Base-by-base conservation (phyloP, 2,888 invertebrate genomes). In the Noctua comes region DNA sequence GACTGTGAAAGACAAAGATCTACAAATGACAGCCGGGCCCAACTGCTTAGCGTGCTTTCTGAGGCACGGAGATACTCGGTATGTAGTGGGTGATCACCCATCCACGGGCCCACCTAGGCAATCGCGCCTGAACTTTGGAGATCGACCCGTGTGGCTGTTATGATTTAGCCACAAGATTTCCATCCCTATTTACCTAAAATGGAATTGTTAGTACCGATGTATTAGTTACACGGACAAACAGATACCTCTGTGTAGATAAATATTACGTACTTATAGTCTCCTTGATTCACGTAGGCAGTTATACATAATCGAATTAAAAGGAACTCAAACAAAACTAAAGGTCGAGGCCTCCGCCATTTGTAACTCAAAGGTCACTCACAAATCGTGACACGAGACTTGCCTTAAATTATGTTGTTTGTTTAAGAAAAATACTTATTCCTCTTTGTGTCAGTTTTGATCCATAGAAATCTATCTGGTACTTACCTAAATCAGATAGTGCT, bases 221-320 rank as follows among this genome's bases (percentile, higher is more conserved):
- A 54, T 24, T 54, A 54, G 10, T 54, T n/a, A 57, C n/a, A n/a
- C n/a, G 1, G n/a, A 59, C 40, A 68, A 18, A 79, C 24, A 24
- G n/a, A 40, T 27, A 59, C 43, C 4, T 4, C 31, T 21, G n/a
- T 5, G 10, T 43, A 64, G 24, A 10, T 48, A 76, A n/a, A 21
- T 62, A 62, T 62, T 31, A 31, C 62, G 72, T 72, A 81, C 48
- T 62, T 27, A 43, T 57, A 18, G 68, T 76, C 71, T 59, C 64
- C 68, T 48, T 75, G 79, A 59, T 48, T 72, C 70, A 65, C 54
- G 85, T 68, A 48, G 70, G 73, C 13, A 79, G 51, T 64, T 36
- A 64, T 43, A 43, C 43, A 31, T 79, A 86, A 86, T 83, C 65
- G 76, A 88, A 88, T 76, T 86, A 73, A 65, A 80, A 75, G 13